phyloP scores from a whole-genome alignment of 2,888 invertebrate species.

The Ornithoptera alexandrae region DNA sequence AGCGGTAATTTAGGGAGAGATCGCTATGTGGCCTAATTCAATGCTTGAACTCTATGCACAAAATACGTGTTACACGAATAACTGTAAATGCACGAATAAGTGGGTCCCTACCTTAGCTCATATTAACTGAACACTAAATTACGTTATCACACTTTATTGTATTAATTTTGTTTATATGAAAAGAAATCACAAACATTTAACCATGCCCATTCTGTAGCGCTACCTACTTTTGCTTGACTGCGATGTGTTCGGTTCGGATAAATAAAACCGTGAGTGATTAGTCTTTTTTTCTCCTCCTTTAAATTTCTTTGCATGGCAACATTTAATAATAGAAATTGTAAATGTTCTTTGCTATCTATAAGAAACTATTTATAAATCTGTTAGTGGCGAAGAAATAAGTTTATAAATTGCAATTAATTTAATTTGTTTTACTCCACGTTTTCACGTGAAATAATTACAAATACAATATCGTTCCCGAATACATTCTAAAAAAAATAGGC shows the following conservation, averaged over 20 bases:
- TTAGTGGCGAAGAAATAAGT: too few species aligned
- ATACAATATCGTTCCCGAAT: too few species aligned
- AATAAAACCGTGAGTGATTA: conserved; percentile 31
- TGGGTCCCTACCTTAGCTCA: conserved; percentile 48
- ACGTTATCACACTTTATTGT: conserved; percentile 40
- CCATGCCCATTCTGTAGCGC: conserved; percentile 69
- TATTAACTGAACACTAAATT: conserved; percentile 41
- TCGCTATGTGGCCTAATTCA: conserved; percentile 82
- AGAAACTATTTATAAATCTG: neutral
- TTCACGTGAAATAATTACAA: too few species aligned
- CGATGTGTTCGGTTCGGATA: conserved; percentile 44
- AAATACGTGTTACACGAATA: conserved; percentile 80
- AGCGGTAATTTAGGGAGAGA: conserved; percentile 82
- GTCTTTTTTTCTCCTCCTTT: conserved; percentile 26
- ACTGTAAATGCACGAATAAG: conserved; percentile 77
- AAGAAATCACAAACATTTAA: conserved; percentile 62
- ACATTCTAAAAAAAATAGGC: too few species aligned
- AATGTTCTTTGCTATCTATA: neutral
- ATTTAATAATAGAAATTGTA: conserved; percentile 29
- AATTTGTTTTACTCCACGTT: too few species aligned
- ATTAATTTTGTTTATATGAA: conserved; percentile 39
- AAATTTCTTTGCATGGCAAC: conserved; percentile 34
- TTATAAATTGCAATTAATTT: too few species aligned
- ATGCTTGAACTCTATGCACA: conserved; percentile 79
- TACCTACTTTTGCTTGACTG: conserved; percentile 62